A percentile compares a stretch with the other conserved stretches of the same genome.
phyloP scores from a whole-genome alignment of 1,140 invertebrate genomes.

The Drosophila nebulosa region DNA sequence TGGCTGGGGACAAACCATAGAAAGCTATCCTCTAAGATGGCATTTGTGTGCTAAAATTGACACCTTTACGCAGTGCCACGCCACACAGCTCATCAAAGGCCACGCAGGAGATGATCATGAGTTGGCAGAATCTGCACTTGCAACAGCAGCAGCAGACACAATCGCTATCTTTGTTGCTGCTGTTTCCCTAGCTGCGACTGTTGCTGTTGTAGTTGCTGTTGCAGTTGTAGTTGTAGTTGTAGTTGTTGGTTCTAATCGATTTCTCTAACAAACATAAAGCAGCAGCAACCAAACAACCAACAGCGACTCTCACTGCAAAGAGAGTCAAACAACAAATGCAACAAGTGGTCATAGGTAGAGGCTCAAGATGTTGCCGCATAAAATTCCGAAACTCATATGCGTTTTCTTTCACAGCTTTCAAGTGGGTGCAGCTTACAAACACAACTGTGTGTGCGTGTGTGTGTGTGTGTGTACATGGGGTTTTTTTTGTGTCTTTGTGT shows the following conservation, averaged over 20 bases:
- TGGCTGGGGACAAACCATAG: not conserved
- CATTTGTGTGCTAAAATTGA: conserved; percentile 75
- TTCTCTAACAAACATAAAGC: conserved; percentile 71
- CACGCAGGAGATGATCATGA: conserved; percentile 40
- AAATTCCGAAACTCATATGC: conserved; percentile 71
- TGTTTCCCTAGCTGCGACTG: no score
- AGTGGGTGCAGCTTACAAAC: conserved; percentile 65
- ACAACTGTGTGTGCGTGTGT: not conserved
- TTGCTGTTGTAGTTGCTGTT: not conserved
- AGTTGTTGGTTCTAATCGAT: conserved; percentile 77
- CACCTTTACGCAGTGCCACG: conserved; percentile 69
- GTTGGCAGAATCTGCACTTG: conserved; percentile 56
- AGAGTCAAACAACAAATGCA: conserved; percentile 22
- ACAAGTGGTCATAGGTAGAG: conserved; percentile 39
- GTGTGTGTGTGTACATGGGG: not conserved
- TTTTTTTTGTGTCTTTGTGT: conserved; percentile 7
- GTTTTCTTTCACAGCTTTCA: conserved; percentile 71
- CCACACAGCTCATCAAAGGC: conserved; percentile 65
- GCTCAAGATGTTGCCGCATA: conserved; percentile 49
- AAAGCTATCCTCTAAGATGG: conserved; percentile 58
- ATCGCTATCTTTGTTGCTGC: conserved; percentile 30
- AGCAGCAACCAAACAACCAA: conserved; percentile 48
- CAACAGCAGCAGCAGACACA: conserved; percentile 18
- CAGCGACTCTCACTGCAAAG: conserved; percentile 60
- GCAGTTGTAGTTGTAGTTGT: conserved; percentile 29